These are phyloP conservation scores for Shinisaurus crocodilurus DNA, from an alignment of 2,113 vertebrate genomes.

Conservation along the genomic window DNA sequence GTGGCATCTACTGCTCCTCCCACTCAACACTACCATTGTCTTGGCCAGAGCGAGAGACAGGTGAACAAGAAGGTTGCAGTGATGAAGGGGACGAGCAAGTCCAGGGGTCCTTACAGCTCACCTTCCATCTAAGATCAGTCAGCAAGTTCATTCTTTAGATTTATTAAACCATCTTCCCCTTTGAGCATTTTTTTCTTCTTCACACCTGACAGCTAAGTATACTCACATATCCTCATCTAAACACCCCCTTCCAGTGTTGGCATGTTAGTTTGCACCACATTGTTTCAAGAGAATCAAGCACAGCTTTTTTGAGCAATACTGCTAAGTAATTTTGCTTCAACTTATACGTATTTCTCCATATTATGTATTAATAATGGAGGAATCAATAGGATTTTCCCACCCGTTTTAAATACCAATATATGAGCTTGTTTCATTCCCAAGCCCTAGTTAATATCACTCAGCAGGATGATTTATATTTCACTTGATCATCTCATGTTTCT, in stretches of 20 bases:
- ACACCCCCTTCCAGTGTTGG: neutral
- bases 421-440: neutral
- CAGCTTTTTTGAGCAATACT: neutral
- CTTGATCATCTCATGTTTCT: slow-evolving; percentile 23
- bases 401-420: neutral
- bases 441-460: neutral
- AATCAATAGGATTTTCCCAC: neutral
- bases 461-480: neutral
- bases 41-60: no score
- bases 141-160: neutral
- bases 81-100: no score
- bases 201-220: neutral
- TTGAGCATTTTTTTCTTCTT: no score
- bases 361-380: neutral
- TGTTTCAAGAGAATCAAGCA: neutral
- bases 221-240: neutral
- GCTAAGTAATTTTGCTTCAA: neutral
- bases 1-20: no score
- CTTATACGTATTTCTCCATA: neutral
- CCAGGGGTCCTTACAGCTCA: neutral
- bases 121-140: neutral
- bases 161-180: neutral
- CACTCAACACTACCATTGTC: no score
- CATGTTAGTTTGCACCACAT: neutral
- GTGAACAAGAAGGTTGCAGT: no score